Percentiles rank a stretch among this genome's conserved stretches.
Conservation (phyloP, 2,888 invertebrate species). For the Ornithoptera priamus region DNA sequence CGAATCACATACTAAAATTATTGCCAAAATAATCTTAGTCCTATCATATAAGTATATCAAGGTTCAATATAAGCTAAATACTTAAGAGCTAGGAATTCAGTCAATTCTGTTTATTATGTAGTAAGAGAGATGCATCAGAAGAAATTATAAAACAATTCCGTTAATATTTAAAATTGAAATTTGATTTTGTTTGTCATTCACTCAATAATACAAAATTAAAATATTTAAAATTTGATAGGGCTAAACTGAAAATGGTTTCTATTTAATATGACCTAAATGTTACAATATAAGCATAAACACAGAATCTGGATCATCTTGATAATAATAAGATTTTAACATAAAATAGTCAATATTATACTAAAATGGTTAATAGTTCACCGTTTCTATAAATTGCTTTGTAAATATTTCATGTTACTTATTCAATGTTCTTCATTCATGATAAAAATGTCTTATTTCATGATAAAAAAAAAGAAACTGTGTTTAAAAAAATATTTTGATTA, state of each 20-base stretch:
- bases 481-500: no score
- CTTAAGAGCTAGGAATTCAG: conserved; percentile 55
- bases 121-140: neutral
- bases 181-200: neutral
- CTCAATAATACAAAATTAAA: neutral
- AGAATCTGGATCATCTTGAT: no score
- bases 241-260: neutral
- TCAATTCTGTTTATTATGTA: conserved; percentile 33
- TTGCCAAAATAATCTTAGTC: conserved; percentile 54
- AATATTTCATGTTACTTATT: neutral
- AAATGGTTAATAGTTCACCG: neutral
- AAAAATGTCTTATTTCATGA: no score
- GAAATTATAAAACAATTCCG: neutral
- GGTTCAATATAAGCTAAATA: conserved; percentile 34
- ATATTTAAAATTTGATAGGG: neutral
- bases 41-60: conserved; percentile 54
- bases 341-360: neutral
- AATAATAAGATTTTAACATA: neutral
- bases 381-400: neutral
- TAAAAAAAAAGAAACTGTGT: no score
- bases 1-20: conserved; percentile 61
- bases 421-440: no score
- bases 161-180: neutral
- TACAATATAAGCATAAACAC: no score
- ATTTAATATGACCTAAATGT: neutral